Base-by-base conservation (phyloP, 2,888 invertebrate species). In the Heliconius cydno region DNA sequence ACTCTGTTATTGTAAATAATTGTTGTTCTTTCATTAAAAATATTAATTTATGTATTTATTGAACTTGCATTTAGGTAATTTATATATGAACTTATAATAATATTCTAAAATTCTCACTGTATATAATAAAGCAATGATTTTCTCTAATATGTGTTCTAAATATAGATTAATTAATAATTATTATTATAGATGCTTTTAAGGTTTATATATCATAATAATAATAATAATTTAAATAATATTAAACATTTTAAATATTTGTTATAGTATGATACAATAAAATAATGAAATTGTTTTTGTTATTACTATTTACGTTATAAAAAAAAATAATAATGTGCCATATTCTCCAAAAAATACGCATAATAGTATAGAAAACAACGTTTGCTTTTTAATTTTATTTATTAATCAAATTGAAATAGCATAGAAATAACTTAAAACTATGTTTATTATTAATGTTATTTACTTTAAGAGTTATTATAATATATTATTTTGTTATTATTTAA, bases 1-100 rank as follows among this genome's bases (percentile, higher is more conserved):
- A n/a, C 5, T 73, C 9, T 73, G 73, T 73, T 73, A 38, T 60
- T 73, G 73, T 73, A 73, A 73, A 73, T 60, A 73, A 34, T 38
- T 25, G n/a, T 73, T 73, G 19, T 72, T 72, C 30, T 46, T 5
- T 57, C 1, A 10, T 52, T 15, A 60, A 57, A 6, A 30, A 28
- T 34, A 73, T 73, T 68, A 68, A 57, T n/a, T 73, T 57, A 73
- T 57, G 6, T 57, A 60, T 73, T 73, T 60, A 60, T 73, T 34
- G 13, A 72, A 72, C 22, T 57, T 73, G 60, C 60, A 73, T 73
- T 73, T 73, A 73, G 73, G 9, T 41, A 41, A 73, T 73, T 73
- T 60, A 60, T 6, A 34, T 73, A 30, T 60, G 2, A 25, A 73
- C n/a, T 15, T 60, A 22, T 34, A 6, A 57, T 72, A 65, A 15